A percentile compares a stretch with the other conserved stretches of the same genome.
Evolutionary conservation across 2,113 vertebrate genomes (phyloP).

Genomic region (Neogale vison): DNA sequence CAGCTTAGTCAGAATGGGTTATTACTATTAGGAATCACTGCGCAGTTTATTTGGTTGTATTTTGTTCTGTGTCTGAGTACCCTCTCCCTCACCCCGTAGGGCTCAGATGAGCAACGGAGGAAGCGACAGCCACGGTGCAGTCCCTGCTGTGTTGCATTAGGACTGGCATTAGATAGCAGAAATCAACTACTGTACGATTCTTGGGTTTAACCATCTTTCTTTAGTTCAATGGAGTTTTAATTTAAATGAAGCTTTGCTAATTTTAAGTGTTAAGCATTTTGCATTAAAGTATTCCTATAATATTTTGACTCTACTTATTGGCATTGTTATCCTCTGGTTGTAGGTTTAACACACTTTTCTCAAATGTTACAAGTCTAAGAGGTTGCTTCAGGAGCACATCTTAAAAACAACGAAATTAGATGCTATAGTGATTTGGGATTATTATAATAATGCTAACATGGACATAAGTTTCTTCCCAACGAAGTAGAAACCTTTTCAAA

Average conservation of each 20-base stretch:
- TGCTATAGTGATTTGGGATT: neutral
- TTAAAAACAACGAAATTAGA: neutral
- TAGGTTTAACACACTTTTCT: neutral
- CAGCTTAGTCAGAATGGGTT: constrained; percentile 33
- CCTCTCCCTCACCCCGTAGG: neutral
- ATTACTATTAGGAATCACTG: constrained; percentile 42
- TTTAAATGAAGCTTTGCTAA: constrained; percentile 83
- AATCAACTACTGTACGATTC: constrained; percentile 85
- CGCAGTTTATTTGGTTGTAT: constrained; percentile 11
- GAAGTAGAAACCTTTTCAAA: neutral
- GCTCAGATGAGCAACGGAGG: constrained; percentile 28
- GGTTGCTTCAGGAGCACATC: neutral
- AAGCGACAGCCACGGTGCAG: constrained; percentile 62
- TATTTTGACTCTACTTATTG: constrained; percentile 76
- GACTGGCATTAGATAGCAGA: constrained; percentile 82
- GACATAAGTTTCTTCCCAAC: neutral
- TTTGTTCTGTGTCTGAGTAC: constrained; percentile 40
- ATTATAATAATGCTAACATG: neutral
- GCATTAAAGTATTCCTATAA: constrained; percentile 85
- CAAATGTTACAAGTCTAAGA: neutral
- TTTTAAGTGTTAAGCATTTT: constrained; percentile 87
- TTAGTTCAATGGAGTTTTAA: constrained; percentile 86
- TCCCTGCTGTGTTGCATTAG: constrained; percentile 79
- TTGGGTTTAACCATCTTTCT: constrained; percentile 84
- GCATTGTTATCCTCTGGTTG: neutral